phyloP scores from a whole-genome alignment of 2,797 vertebrate genomes.

The Phalanger gymnotis region DNA sequence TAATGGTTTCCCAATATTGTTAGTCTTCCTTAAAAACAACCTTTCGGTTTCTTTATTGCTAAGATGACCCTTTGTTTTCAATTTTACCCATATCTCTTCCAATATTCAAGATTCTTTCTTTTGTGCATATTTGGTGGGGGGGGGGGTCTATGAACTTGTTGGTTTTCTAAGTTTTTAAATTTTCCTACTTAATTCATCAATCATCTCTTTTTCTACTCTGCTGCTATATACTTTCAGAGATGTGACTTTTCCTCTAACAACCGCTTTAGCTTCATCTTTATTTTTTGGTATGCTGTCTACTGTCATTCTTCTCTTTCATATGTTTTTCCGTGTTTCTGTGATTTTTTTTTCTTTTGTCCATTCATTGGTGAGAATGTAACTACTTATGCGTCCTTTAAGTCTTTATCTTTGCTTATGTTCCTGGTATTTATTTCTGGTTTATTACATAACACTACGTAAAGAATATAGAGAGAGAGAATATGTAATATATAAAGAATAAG shows the following conservation, averaged over 20 bases:
- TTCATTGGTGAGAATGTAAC: not conserved
- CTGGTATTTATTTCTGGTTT: not conserved
- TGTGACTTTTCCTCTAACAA: not conserved
- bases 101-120: not conserved
- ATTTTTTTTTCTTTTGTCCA: not conserved
- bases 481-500: not conserved
- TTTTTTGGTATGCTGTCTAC: not conserved
- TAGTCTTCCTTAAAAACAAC: not conserved
- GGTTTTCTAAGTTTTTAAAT: not conserved
- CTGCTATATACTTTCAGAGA: not conserved
- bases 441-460: not conserved
- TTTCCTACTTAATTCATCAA: not conserved
- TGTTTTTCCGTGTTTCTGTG: not conserved
- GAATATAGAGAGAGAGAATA: not conserved
- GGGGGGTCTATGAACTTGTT: not conserved
- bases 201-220: not conserved
- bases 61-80: not conserved
- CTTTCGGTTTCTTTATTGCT: not conserved
- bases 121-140: not conserved
- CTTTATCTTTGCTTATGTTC: not conserved
- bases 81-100: not conserved
- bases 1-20: not conserved
- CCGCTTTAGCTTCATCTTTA: not conserved
- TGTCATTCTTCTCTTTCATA: not conserved
- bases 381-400: not conserved